Percentiles rank a stretch among this genome's conserved stretches.
phyloP scores from a whole-genome alignment of 2,797 vertebrate species.

The Coregonus ussuriensis region DNA sequence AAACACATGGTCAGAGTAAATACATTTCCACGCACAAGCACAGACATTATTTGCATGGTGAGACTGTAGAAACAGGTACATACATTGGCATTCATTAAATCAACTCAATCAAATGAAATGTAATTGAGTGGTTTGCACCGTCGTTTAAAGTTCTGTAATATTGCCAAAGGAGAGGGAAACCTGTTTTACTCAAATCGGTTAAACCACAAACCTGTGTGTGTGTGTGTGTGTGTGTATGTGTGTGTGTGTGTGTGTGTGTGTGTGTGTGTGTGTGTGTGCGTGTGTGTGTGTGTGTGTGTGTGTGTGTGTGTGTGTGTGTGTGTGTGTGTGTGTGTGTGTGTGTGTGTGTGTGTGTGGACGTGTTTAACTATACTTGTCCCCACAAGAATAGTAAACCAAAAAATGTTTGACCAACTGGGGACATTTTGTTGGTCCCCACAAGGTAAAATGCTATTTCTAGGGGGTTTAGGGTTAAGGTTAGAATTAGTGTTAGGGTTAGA shows the following conservation, averaged over 20 bases:
- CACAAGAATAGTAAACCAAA: too few species aligned
- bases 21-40: not conserved
- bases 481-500: too few species aligned
- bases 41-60: not conserved
- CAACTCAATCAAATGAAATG: not conserved
- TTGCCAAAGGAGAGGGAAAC: conserved; percentile 19
- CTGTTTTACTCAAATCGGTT: conserved; percentile 23
- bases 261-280: too few species aligned
- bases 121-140: conserved; percentile 1
- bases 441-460: too few species aligned
- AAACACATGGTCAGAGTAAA: too few species aligned
- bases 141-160: not conserved
- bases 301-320: too few species aligned
- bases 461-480: too few species aligned
- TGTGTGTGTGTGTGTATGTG: not conserved
- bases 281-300: not conserved
- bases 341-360: too few species aligned
- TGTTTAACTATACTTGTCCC: not conserved
- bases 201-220: conserved; percentile 5
- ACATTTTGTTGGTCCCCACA: too few species aligned
- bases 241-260: not conserved
- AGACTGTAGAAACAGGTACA: not conserved
- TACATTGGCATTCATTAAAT: not conserved
- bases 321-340: too few species aligned
- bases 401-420: too few species aligned